phyloP scores from a whole-genome alignment of 2,797 vertebrate genomes.

The Micropoecilia bifurca region DNA sequence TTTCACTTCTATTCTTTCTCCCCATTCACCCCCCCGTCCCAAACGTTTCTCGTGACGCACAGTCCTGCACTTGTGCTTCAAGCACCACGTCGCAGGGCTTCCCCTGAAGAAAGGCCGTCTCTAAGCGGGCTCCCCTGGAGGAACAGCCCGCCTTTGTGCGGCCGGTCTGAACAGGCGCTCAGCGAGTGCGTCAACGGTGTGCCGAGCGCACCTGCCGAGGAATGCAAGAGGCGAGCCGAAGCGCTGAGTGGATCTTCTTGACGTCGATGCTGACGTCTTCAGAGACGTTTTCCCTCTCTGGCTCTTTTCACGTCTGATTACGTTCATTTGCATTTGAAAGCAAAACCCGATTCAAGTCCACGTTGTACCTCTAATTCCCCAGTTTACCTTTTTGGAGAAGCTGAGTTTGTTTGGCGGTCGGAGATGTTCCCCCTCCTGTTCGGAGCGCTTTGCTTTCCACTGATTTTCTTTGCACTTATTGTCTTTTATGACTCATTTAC shows the following conservation, averaged over 20 bases:
- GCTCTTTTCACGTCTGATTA: slow-evolving; percentile 6
- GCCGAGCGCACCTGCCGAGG: slow-evolving; percentile 21
- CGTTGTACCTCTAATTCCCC: background rate
- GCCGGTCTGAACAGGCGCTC: background rate
- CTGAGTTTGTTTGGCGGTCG: slow-evolving; percentile 6
- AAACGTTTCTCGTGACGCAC: slow-evolving; percentile 55
- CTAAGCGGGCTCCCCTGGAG: slow-evolving; percentile 14
- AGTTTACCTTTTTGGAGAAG: background rate
- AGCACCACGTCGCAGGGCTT: slow-evolving; percentile 13
- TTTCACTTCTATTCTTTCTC: background rate
- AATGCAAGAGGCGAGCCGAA: background rate
- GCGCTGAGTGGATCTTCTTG: slow-evolving; percentile 11
- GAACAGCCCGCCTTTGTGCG: slow-evolving; percentile 2
- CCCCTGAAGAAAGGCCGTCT: slow-evolving; percentile 9
- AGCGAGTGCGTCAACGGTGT: background rate
- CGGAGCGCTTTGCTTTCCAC: slow-evolving; percentile 42
- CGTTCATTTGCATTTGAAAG: slow-evolving; percentile 20
- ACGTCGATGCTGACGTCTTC: slow-evolving; percentile 53
- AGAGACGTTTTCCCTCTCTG: slow-evolving; percentile 6
- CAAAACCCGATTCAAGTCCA: slow-evolving; percentile 8
- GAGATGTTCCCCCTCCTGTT: background rate
- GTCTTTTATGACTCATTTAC: slow-evolving; percentile 58
- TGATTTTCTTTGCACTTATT: slow-evolving; percentile 47
- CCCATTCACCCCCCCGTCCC: background rate
- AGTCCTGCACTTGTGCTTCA: slow-evolving; percentile 39